Conservation (phyloP, 2,113 vertebrate species). For the Pelobates fuscus region DNA sequence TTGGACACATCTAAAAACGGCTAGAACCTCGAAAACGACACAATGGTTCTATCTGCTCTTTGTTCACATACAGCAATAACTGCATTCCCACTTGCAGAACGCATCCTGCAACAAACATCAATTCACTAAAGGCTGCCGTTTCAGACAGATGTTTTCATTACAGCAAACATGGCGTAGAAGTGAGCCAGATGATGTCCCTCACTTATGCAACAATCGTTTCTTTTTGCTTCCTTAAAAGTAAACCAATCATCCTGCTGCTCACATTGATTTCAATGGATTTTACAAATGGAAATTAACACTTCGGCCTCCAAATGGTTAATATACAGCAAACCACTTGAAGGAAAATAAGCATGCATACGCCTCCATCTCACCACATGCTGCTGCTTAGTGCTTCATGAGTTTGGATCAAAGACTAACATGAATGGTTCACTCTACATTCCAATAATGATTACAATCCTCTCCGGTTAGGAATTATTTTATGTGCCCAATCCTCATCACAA, state of each 20-base stretch:
- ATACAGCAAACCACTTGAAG: constrained; percentile 13
- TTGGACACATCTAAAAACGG: too few relatives aligned
- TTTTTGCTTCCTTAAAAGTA: neutral
- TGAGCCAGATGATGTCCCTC: neutral
- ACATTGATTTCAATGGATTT: too few relatives aligned
- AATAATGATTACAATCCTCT: constrained; percentile 15
- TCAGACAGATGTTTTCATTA: constrained; percentile 1
- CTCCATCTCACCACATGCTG: constrained; percentile 41
- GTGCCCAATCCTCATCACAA: too few relatives aligned
- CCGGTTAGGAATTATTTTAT: constrained; percentile 18
- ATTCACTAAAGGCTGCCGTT: neutral
- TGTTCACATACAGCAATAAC: too few relatives aligned
- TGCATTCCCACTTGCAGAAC: too few relatives aligned
- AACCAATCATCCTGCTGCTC: neutral
- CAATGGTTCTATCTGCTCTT: too few relatives aligned
- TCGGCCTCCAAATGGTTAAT: too few relatives aligned
- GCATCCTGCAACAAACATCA: neutral
- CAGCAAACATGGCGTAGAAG: neutral
- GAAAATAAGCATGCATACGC: constrained; percentile 10
- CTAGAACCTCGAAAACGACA: too few relatives aligned
- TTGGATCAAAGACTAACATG: neutral
- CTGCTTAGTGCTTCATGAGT: constrained; percentile 2
- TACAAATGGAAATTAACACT: too few relatives aligned
- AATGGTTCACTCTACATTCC: too few relatives aligned
- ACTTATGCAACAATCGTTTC: neutral